A percentile compares a stretch with the other conserved stretches of the same genome.
phyloP scores from a whole-genome alignment of 2,797 vertebrate genomes.

The Calcarius lapponicus region DNA sequence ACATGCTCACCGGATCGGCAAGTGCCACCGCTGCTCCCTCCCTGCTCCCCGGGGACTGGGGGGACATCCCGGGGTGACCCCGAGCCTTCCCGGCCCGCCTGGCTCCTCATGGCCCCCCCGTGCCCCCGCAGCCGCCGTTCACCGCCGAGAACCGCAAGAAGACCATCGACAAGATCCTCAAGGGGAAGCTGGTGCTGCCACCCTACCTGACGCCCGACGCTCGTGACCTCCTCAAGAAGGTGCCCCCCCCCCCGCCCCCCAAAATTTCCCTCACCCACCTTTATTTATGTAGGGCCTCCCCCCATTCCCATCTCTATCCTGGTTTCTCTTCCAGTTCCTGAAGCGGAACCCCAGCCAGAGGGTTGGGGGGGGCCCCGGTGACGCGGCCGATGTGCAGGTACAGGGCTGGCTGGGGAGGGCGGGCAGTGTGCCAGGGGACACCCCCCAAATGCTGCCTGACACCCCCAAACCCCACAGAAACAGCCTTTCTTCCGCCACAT shows the following conservation, averaged over 20 bases:
- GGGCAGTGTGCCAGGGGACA: too few relatives aligned
- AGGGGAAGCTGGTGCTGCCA: constrained; percentile 86
- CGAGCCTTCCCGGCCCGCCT: fast-evolving
- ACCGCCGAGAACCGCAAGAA: constrained; percentile 93
- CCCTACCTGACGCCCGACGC: constrained; percentile 90
- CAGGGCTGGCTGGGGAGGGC: not conserved
- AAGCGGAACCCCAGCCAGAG: constrained; percentile 87
- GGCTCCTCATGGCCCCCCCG: not conserved
- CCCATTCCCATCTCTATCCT: not conserved
- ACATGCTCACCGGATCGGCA: constrained; percentile 97
- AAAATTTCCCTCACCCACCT: not conserved
- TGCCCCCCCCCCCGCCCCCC: not conserved
- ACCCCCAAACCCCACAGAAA: not conserved
- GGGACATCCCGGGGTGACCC: not conserved
- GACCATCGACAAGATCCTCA: constrained; percentile 91
- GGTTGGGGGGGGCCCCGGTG: constrained; percentile 82
- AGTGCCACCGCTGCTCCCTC: constrained; percentile 62
- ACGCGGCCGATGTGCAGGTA: constrained; percentile 89
- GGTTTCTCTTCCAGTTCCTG: constrained; percentile 78
- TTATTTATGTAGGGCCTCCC: not conserved
- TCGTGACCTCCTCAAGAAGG: constrained; percentile 89
- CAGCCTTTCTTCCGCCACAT: constrained; percentile 86
- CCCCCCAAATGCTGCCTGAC: not conserved
- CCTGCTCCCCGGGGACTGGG: not conserved
- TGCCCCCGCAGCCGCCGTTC: constrained; percentile 84